Base-by-base conservation (phyloP, 2,888 invertebrate genomes). In the Epinotia bilunana region DNA sequence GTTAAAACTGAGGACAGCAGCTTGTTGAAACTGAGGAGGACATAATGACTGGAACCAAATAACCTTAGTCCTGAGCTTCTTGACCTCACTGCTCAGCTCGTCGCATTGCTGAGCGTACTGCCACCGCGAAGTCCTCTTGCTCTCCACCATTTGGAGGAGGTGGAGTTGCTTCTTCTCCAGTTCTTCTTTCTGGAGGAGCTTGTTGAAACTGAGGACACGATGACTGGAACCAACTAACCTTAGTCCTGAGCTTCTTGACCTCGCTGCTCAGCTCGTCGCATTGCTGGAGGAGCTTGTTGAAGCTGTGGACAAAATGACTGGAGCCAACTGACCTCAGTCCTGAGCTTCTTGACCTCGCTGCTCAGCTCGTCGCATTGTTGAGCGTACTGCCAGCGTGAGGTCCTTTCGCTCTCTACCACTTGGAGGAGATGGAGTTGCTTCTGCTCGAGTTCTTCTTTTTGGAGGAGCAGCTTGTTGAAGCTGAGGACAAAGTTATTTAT, bases 331-430 rank as follows among this genome's bases (percentile, higher is more conserved):
- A 98, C 98, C 96, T 98, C 98, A 1, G 97, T 96, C 80, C 98
- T 95, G 2, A 98, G 95, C 87, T 98, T 98, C 90, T 98, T 98
- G 78, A 98, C 97, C 90, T 98, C 98, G 2, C 96, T 95, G 46
- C 96, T 95, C n/a, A 98, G 95, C 83, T 98, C 98, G 83, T 98
- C 98, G 83, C 98, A 98, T 88, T 98, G 98, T 87, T 98, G 97
- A 0, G 97, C 97, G 89, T 98, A 98, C 91, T 98, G 98, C 97
- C 98, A 98, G 84, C 98, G 97, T 0, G 98, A 98, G 1, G 98
- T 98, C 83, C 98, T 95, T 91, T 98, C 98, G 79, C 97, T 98
- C 90, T 98, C 98, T 72, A 98, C 97, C 77, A 98, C 97, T 89
- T 97, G 96, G 77, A 98, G 95, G 67, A 98, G 94, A 87, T 98